phyloP scores from a whole-genome alignment of 2,888 invertebrate genomes.

The Lissonota sp. region DNA sequence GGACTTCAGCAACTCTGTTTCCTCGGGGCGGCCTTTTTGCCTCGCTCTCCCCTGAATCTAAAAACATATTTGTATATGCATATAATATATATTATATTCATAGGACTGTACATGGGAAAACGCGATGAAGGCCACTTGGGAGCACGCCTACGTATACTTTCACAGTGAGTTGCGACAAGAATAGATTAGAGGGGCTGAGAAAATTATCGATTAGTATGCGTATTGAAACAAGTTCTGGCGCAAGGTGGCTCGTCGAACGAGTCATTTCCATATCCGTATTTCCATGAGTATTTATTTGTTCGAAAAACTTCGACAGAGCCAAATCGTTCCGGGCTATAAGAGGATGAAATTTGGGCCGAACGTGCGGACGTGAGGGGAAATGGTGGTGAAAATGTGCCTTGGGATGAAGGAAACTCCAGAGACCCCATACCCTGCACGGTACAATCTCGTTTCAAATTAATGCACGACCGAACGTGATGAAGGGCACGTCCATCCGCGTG shows the following conservation, averaged over 20 bases:
- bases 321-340: background rate
- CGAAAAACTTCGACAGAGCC: background rate
- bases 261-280: background rate
- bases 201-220: slow-evolving; percentile 54
- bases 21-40: too few species aligned
- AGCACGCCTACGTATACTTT: slow-evolving; percentile 17
- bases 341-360: background rate
- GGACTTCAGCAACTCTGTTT: too few species aligned
- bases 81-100: slow-evolving; percentile 59
- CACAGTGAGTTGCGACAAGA: slow-evolving; percentile 38
- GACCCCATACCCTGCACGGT: background rate
- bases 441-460: slow-evolving; percentile 75
- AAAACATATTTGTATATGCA: too few species aligned
- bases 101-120: slow-evolving; percentile 1
- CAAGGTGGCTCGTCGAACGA: slow-evolving; percentile 4
- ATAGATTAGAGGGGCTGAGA: slow-evolving; percentile 50
- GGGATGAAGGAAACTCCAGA: background rate
- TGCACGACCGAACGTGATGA: slow-evolving; percentile 58
- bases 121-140: slow-evolving; percentile 22
- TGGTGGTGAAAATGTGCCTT: background rate
- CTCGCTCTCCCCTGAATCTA: too few species aligned
- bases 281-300: background rate
- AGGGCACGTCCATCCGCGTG: slow-evolving; percentile 16
- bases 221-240: slow-evolving; percentile 6
- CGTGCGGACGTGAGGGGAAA: background rate